Conservation (phyloP, 1,140 invertebrate species). For the Aphelinus certus region DNA sequence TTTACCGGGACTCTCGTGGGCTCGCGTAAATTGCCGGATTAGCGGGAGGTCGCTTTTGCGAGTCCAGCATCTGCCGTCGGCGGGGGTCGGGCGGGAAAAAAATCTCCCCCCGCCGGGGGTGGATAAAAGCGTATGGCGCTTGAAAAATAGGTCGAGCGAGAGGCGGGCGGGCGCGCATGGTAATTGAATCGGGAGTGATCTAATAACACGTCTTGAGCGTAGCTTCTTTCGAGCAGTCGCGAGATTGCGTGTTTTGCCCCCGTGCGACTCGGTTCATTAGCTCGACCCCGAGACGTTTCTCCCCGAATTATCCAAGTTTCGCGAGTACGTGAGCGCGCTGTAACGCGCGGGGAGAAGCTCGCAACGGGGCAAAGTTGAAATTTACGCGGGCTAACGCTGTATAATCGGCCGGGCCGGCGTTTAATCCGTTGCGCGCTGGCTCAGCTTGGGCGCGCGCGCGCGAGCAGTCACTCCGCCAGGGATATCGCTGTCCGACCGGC, state of each 20-base stretch:
- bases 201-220: slow-evolving; percentile 3
- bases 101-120: background rate
- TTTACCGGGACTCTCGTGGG: slow-evolving; percentile 32
- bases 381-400: slow-evolving; percentile 2
- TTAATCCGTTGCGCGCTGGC: background rate
- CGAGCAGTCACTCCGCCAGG: too few species aligned
- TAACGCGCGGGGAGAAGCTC: slow-evolving; percentile 24
- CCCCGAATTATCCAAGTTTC: slow-evolving; percentile 31
- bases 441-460: background rate
- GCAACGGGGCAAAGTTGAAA: slow-evolving; percentile 25
- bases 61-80: background rate
- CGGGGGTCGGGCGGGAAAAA: background rate
- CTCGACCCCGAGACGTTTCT: too few species aligned
- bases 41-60: slow-evolving; percentile 1
- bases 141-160: slow-evolving; percentile 8
- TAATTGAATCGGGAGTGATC: slow-evolving; percentile 25
- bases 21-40: slow-evolving; percentile 28
- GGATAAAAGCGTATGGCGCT: background rate
- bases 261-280: too few species aligned
- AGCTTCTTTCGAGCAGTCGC: too few species aligned
- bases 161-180: slow-evolving; percentile 5
- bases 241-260: too few species aligned
- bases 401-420: too few species aligned
- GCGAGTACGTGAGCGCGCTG: background rate
- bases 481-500: too few species aligned